phyloP scores from a whole-genome alignment of 2,888 invertebrate genomes.

The Vandiemenella viatica region DNA sequence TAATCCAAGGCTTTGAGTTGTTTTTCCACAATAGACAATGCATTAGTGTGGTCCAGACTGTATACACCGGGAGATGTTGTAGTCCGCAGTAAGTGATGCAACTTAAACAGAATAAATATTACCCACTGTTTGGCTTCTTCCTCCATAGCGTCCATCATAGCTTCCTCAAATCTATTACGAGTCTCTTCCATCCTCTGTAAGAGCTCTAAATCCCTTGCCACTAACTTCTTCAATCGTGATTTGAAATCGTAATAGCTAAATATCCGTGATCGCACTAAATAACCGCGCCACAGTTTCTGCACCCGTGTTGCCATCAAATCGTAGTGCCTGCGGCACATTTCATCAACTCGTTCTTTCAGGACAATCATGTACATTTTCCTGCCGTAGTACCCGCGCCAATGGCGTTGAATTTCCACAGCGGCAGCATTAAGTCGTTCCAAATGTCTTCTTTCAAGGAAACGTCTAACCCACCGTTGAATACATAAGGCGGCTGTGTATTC shows the following conservation, averaged over 20 bases:
- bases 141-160: slow-evolving; percentile 12
- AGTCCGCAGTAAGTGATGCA: slow-evolving; percentile 28
- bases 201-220: slow-evolving; percentile 18
- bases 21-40: neutral
- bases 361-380: slow-evolving; percentile 8
- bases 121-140: slow-evolving; percentile 23
- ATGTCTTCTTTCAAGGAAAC: slow-evolving; percentile 21
- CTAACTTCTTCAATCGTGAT: slow-evolving; percentile 19
- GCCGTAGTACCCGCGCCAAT: slow-evolving; percentile 22
- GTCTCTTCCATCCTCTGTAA: slow-evolving; percentile 17
- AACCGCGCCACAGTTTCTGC: slow-evolving; percentile 27
- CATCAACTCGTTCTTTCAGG: slow-evolving; percentile 16
- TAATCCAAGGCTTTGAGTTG: neutral
- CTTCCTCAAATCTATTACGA: neutral
- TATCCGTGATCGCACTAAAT: slow-evolving; percentile 18
- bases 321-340: slow-evolving; percentile 19
- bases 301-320: slow-evolving; percentile 25
- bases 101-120: slow-evolving; percentile 24
- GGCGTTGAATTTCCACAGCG: slow-evolving; percentile 20
- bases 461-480: slow-evolving; percentile 25
- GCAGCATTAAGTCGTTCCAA: slow-evolving; percentile 16
- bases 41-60: neutral
- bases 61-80: slow-evolving; percentile 19
- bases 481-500: slow-evolving; percentile 19
- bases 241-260: slow-evolving; percentile 12